phyloP scores from a whole-genome alignment of 2,797 vertebrate species.

The Bryconaethiops microstoma region DNA sequence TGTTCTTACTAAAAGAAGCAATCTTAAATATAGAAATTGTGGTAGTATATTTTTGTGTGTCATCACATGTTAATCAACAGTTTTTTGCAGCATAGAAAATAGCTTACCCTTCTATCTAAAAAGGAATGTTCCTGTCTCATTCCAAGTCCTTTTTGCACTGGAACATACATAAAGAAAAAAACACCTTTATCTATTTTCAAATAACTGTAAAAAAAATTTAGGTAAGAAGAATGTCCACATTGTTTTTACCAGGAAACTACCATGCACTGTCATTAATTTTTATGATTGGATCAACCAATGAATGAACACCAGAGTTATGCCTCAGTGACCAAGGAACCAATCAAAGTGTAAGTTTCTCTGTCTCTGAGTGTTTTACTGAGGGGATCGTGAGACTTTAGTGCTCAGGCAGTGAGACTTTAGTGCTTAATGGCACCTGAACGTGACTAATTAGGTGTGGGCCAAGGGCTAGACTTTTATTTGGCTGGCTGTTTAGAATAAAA shows the following conservation, averaged over 20 bases:
- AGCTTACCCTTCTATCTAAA: too few relatives aligned
- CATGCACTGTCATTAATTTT: neutral
- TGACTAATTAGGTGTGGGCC: slow-evolving; percentile 1
- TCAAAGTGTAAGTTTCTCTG: neutral
- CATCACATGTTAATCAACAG: too few relatives aligned
- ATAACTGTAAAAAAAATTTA: too few relatives aligned
- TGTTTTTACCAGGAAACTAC: neutral
- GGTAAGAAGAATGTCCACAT: too few relatives aligned
- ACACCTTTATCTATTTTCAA: too few relatives aligned
- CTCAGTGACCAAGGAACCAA: neutral
- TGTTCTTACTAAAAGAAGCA: too few relatives aligned
- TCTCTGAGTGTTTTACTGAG: neutral
- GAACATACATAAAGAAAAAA: too few relatives aligned
- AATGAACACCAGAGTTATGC: neutral
- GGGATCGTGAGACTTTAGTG: slow-evolving; percentile 1
- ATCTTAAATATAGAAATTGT: too few relatives aligned
- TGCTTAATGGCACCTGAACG: neutral
- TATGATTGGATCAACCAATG: neutral
- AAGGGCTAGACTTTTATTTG: slow-evolving; percentile 9
- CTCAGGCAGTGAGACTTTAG: neutral
- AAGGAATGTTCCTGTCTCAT: too few relatives aligned
- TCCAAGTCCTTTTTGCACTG: too few relatives aligned
- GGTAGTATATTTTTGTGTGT: too few relatives aligned
- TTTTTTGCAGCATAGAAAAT: too few relatives aligned
- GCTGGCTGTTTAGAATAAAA: neutral